Evolutionary conservation across 1,140 invertebrate genomes (phyloP).

Genomic region (Brachionus plicatilis): DNA sequence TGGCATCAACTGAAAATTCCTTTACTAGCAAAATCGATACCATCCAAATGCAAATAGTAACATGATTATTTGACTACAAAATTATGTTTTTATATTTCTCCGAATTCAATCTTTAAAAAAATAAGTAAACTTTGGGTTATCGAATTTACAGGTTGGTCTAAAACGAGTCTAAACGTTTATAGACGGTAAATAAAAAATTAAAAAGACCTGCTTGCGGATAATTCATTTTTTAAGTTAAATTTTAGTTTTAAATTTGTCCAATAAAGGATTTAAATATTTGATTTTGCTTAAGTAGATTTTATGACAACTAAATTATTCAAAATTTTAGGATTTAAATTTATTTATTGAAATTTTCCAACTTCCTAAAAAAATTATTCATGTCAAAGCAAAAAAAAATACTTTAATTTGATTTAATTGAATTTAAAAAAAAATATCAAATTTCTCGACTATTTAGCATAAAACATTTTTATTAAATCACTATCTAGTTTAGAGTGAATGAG

Average conservation of each 20-base stretch:
- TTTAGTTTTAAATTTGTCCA: background rate
- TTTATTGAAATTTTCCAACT: background rate
- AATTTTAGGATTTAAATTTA: background rate
- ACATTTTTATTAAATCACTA: background rate
- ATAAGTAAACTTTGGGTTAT: background rate
- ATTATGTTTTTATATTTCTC: background rate
- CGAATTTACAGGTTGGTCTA: background rate
- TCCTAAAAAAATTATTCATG: background rate
- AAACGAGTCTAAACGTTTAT: background rate
- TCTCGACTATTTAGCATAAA: background rate
- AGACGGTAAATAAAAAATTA: background rate
- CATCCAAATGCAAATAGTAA: background rate
- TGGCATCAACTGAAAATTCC: background rate
- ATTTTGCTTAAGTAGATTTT: background rate
- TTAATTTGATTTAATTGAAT: background rate
- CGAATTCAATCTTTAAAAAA: background rate
- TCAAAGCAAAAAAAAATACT: background rate
- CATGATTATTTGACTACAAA: slow-evolving; percentile 8
- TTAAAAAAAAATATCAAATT: background rate
- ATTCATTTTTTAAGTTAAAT: background rate
- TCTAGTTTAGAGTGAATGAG: background rate
- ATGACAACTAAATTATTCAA: background rate
- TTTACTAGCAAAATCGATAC: background rate
- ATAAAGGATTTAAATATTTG: background rate
- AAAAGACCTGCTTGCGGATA: background rate